Evolutionary conservation across 2,113 vertebrate species (phyloP).

Genomic region (Peromyscus maniculatus): DNA sequence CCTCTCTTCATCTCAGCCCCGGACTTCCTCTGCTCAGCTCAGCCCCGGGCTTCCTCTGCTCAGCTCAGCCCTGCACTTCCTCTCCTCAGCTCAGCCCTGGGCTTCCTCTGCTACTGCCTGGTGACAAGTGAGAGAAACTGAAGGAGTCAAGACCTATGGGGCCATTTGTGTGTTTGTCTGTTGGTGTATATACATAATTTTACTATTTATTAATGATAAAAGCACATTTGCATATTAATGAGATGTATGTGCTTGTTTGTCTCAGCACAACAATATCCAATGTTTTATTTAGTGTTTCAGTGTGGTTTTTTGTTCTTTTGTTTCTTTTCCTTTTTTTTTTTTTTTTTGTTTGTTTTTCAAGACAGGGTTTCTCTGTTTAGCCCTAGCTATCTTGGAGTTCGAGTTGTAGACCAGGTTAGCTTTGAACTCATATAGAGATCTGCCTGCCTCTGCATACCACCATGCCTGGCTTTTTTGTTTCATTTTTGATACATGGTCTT

Average conservation of each 20-base stretch:
- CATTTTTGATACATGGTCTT: neutral
- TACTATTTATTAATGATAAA: neutral
- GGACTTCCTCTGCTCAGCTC: too few relatives aligned
- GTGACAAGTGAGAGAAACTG: neutral
- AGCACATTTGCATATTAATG: neutral
- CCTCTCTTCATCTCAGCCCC: neutral
- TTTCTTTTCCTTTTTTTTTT: neutral
- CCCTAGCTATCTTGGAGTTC: too few relatives aligned
- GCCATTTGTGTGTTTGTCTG: neutral
- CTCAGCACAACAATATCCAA: neutral
- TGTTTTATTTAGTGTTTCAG: neutral
- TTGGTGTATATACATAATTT: neutral
- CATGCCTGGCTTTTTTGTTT: neutral
- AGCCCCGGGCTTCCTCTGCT: neutral
- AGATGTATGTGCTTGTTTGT: neutral
- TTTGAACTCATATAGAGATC: too few relatives aligned
- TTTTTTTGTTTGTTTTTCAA: neutral
- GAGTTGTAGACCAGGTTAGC: too few relatives aligned
- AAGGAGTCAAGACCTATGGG: neutral
- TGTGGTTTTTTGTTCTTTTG: neutral
- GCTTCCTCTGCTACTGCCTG: neutral
- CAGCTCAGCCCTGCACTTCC: neutral
- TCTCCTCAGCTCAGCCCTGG: neutral
- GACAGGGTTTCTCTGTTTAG: too few relatives aligned
- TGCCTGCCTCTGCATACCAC: too few relatives aligned